Conservation (phyloP, 2,888 invertebrate genomes). For the Beris morrisii region DNA sequence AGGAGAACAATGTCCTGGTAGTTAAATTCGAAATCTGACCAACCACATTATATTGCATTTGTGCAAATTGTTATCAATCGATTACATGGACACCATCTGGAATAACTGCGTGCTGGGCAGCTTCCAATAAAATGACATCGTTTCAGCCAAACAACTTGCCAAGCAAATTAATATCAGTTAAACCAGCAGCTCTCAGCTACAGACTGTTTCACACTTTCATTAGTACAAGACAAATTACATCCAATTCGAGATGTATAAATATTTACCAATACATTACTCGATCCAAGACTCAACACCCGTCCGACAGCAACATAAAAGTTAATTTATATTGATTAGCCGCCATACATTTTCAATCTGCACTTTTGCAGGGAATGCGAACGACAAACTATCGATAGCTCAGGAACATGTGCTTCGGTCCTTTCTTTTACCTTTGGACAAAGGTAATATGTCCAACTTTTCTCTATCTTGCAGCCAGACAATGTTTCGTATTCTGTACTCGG, state of each 20-base stretch:
- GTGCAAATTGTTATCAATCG: too few species aligned
- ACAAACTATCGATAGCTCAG: conserved; percentile 18
- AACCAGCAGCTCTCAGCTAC: not conserved
- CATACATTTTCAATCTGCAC: conserved; percentile 40
- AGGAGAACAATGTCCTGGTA: too few species aligned
- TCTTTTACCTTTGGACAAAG: conserved; percentile 12
- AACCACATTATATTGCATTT: too few species aligned
- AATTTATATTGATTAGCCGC: conserved; percentile 41
- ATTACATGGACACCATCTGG: too few species aligned
- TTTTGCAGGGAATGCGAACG: conserved; percentile 28
- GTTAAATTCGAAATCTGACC: too few species aligned
- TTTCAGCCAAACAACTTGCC: too few species aligned
- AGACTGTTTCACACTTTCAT: conserved; percentile 29
- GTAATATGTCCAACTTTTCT: conserved; percentile 3
- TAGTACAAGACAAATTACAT: conserved; percentile 38
- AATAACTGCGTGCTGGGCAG: too few species aligned
- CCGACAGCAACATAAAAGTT: conserved; percentile 31
- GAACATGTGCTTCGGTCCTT: conserved; percentile 14
- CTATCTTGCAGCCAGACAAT: not conserved
- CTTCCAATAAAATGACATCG: too few species aligned
- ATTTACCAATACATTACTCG: conserved; percentile 36
- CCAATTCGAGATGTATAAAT: conserved; percentile 36
- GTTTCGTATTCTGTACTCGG: too few species aligned
- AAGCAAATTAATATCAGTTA: conserved; percentile 7
- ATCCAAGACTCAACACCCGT: conserved; percentile 31